Evolutionary conservation across 2,113 vertebrate species (phyloP), one percentile per base, ranked within the genome.

Genomic region (Herpailurus yagouaroundi): DNA sequence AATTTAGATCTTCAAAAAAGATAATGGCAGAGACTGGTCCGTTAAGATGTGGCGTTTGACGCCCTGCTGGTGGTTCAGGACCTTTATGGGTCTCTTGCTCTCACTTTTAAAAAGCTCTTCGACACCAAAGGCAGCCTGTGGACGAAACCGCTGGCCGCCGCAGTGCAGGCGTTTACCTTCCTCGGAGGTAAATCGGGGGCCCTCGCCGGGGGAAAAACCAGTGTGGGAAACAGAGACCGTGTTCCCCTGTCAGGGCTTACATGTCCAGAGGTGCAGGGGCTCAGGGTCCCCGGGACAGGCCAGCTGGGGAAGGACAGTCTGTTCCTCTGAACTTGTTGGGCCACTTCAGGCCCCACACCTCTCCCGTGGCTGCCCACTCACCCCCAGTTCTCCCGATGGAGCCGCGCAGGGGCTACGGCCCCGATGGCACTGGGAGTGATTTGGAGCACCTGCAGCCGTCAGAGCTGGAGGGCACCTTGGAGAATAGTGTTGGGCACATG

Each of bases 1-100:
- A 48, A 97, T 94, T 96, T 69, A 92, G 81, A 33, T 94, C 84
- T 88, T 97, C 91, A 92, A 7, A 80, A 41, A 81, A 50, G 60
- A 68, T 63, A 60, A 91, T 21, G 93, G 96, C 66, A 63, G 93
- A 86, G 94, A 95, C 97, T 33, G 71, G 55, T 27, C 55, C 0
- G 5, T n/a, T 27, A 11, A 0, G 4, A 0, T 2, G 1, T 4
- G 19, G 71, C 25, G 71, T 7, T 7, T 64, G 89, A 41, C 3
- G 1, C 25, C 3, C 11, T 1, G 9, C 77, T 16, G 52, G 16
- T 4, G 31, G 29, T 25, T 11, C 25, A 29, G 66, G 36, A 76
- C 41, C 19, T 13, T 55, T 33, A 4, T 3, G 11, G 0, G 6
- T n/a, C 73, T n/a, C 36, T 36, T 0, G 4, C 25, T 29, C 33